Base-by-base conservation (phyloP, 2,113 vertebrate genomes). In the Chinchilla lanigera region DNA sequence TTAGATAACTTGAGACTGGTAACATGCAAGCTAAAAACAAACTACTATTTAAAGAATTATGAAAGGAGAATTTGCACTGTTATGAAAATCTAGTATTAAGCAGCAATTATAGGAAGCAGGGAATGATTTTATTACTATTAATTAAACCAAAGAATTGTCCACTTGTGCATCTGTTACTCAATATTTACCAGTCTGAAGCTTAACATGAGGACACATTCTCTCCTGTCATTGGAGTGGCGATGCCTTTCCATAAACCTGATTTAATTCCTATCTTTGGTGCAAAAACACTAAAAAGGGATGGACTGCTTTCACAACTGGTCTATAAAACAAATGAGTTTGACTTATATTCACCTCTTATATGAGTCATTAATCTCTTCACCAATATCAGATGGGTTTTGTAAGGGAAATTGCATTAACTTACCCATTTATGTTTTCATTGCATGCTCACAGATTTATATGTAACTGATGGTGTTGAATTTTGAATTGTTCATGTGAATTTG, bases 21-120 rank as follows among this genome's bases (percentile, higher is more conserved):
- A 88, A 92, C 7, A 44, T 90, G 30, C 1, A 44, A 85, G 50
- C 44, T 96, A 96, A 95, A 97, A 96, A 83, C 95, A 96, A 93
- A 56, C 5, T 84, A 60, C 33, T 38, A 61, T 50, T 61, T 38
- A 61, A 92, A 92, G 3, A 0, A 80, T n/a, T 94, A 26, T 87
- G 54, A 35, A 83, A 52, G 24, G 1, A 91, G 11, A 80, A 67
- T 3, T 86, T 24, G 8, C n/a, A 88, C 33, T 56, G 50, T 84
- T 88, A 50, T 50, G 12, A 77, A 91, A 87, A 90, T 58, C 26
- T 75, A 80, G 10, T 16, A 60, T 20, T 86, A 89, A 92, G 22
- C 30, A 75, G 69, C 8, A 82, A 33, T 26, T 61, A 13, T 33
- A 6, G 78, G 77, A 93, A 9, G 54, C 14, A 83, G 73, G 5